Conservation (phyloP, 1,140 invertebrate species). For the Diorhabda sublineata region DNA sequence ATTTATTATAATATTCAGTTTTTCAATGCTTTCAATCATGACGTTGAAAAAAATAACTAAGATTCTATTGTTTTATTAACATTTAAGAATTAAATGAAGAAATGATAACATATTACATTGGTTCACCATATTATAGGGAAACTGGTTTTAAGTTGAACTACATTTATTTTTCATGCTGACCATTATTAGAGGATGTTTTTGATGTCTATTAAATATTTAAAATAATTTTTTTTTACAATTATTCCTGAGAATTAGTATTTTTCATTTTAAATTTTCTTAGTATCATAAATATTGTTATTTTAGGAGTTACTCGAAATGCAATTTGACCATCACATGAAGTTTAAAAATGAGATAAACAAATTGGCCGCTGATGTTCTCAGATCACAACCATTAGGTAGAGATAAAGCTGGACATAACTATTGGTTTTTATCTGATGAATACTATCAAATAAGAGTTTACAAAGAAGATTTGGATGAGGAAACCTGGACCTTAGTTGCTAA, state of each 20-base stretch:
- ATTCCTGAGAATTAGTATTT: too few relatives aligned
- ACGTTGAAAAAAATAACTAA: background rate
- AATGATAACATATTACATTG: too few relatives aligned
- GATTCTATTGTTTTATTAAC: too few relatives aligned
- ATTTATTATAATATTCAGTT: background rate
- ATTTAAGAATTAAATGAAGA: too few relatives aligned
- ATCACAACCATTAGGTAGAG: constrained; percentile 81
- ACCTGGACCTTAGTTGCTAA: constrained; percentile 90
- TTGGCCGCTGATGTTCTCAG: constrained; percentile 73
- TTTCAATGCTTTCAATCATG: constrained; percentile 4
- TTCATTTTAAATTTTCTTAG: too few relatives aligned
- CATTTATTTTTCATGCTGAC: too few relatives aligned
- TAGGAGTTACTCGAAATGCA: constrained; percentile 88
- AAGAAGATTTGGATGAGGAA: constrained; percentile 93
- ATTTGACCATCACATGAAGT: constrained; percentile 91
- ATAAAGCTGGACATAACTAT: constrained; percentile 84
- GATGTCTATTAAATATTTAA: too few relatives aligned
- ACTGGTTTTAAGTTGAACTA: too few relatives aligned
- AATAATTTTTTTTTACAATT: too few relatives aligned
- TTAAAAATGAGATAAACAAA: constrained; percentile 88
- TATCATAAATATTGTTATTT: constrained; percentile 33
- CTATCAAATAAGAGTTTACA: constrained; percentile 85
- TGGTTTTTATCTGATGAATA: constrained; percentile 90
- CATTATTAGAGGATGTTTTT: too few relatives aligned
- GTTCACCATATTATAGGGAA: too few relatives aligned